Percentiles rank a stretch among this genome's conserved stretches.
These are phyloP conservation scores for Cepaea nemoralis DNA, from an alignment of 1,140 invertebrate genomes.

Conservation along the genomic window DNA sequence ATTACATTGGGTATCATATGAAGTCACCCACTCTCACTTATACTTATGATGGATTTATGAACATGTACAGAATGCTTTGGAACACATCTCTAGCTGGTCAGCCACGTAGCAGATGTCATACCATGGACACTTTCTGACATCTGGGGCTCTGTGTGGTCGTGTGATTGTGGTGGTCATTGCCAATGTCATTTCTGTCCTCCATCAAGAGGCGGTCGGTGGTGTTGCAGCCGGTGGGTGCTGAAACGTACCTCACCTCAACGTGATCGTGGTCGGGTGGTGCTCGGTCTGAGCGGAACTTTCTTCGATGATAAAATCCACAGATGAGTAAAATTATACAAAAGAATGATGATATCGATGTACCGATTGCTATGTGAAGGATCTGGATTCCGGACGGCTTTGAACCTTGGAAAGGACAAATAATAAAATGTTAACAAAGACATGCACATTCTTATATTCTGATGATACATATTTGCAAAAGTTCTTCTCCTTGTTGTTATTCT, in stretches of 20 bases:
- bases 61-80: not conserved
- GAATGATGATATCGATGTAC: conserved; percentile 63
- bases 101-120: conserved; percentile 45
- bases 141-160: conserved; percentile 49
- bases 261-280: conserved; percentile 58
- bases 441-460: not conserved
- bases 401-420: conserved; percentile 48
- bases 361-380: conserved; percentile 64
- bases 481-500: not conserved
- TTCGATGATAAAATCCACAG: conserved; percentile 62
- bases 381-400: conserved; percentile 55
- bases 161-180: conserved; percentile 40
- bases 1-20: too few species aligned
- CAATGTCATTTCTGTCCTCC: conserved; percentile 44
- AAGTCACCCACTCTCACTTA: too few species aligned
- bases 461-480: not conserved
- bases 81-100: not conserved
- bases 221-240: conserved; percentile 61
- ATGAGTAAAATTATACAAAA: conserved; percentile 64
- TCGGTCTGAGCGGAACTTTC: conserved; percentile 55
- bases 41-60: not conserved
- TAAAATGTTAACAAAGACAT: not conserved
- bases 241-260: conserved; percentile 64
- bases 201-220: conserved; percentile 63
- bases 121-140: conserved; percentile 64